Evolutionary conservation across 1,140 invertebrate genomes (phyloP), one percentile per base, ranked within the genome.

Genomic region (Procambarus clarkii): DNA sequence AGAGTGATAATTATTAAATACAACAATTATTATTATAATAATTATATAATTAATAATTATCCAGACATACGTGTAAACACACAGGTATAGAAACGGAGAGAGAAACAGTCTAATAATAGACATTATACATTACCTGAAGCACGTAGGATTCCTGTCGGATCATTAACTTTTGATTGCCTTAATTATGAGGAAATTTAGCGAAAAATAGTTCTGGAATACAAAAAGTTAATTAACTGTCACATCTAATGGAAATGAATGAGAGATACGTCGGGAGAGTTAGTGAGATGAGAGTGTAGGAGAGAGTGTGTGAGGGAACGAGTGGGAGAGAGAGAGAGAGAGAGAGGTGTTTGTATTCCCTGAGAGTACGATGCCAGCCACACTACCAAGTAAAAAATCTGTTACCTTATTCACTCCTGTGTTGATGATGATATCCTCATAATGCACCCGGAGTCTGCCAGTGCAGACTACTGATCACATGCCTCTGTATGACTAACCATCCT

Each of bases 171-270:
- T 78, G 46, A 78, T 78, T 45, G 11, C 76, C 34, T 48, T 78
- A 78, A 78, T 78, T 48, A 78, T 78, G 34, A 44, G 34, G 76
- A 78, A 78, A 44, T 78, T 78, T 44, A 78, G 44, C 7, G 34
- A 78, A 78, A 78, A 44, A 78, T 4, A 78, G 76, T 45, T 48
- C 24, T 1, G 76, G 13, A 78, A 78, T 45, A 44, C 76, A 48
- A 78, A 78, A 78, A 78, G 34, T 44, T 78, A 45, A 48, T 78
- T 69, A 69, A 69, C 13, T 69, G 64, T 69, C 64, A 69, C 64
- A 69, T 4, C 64, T 69, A 69, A 69, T 69, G 15, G 13, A 11
- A 69, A 69, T n/a, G 64, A 78, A 48, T 11, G 76, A 78, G 76
- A 48, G 34, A 45, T n/a, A 69, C 13, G 21, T 11, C 13, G 64